These are phyloP conservation scores for Equus przewalskii DNA, from an alignment of 2,113 vertebrate genomes.

Conservation along the genomic window DNA sequence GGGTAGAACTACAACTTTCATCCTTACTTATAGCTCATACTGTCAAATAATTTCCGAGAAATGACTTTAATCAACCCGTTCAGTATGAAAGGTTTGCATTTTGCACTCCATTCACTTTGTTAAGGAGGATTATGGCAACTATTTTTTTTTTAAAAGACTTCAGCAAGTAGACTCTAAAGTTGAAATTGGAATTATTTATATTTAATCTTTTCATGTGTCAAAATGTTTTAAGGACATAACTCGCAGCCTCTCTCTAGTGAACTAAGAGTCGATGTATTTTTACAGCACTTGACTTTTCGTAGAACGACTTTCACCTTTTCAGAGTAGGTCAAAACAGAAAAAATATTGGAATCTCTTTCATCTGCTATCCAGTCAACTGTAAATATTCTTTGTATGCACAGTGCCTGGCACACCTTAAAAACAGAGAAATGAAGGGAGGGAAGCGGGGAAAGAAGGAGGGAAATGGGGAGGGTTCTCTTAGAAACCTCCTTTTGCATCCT, in stretches of 20 bases:
- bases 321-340: constrained; percentile 32
- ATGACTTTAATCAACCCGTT: constrained; percentile 43
- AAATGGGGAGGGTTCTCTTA: not conserved
- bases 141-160: constrained; percentile 10
- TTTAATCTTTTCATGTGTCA: constrained; percentile 43
- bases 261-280: constrained; percentile 61
- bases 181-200: constrained; percentile 72
- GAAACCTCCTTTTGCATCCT: not conserved
- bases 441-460: not conserved
- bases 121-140: constrained; percentile 59
- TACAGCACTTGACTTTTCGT: constrained; percentile 48
- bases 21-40: not conserved
- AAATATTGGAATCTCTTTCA: constrained; percentile 49
- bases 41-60: constrained; percentile 63
- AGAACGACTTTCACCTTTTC: constrained; percentile 55
- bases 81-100: constrained; percentile 56
- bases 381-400: constrained; percentile 3
- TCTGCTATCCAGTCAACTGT: not conserved
- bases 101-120: constrained; percentile 28
- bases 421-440: not conserved
- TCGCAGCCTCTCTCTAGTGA: constrained; percentile 45
- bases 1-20: constrained; percentile 66
- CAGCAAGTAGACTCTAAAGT: constrained; percentile 29
- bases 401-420: not conserved
- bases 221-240: constrained; percentile 59